Evolutionary conservation across 2,888 invertebrate species (phyloP).

Genomic region (Oscheius myriophilus): DNA sequence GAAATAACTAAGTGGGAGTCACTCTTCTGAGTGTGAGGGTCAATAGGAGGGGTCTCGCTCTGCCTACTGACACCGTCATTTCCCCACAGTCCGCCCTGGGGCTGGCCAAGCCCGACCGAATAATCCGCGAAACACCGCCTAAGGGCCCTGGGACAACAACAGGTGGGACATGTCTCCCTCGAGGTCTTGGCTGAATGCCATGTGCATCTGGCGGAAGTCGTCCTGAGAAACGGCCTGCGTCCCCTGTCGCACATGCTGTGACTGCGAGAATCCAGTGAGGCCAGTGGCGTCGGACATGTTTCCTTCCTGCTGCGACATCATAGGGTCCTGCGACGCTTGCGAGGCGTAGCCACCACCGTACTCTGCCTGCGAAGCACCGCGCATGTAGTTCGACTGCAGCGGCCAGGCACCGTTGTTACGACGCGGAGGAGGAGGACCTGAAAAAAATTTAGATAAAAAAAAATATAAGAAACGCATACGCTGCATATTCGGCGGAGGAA

Average conservation of each 20-base stretch:
- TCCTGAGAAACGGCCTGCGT: conserved; percentile 38
- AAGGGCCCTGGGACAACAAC: conserved; percentile 51
- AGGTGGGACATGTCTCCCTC: conserved; percentile 53
- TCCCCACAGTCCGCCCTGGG: too few species aligned
- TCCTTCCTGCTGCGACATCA: conserved; percentile 5
- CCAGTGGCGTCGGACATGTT: conserved; percentile 30
- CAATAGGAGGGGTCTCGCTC: too few species aligned
- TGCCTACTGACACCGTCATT: too few species aligned
- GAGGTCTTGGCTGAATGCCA: conserved; percentile 44
- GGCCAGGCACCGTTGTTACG: conserved; percentile 9
- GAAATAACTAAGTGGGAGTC: too few species aligned
- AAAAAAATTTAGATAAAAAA: not conserved
- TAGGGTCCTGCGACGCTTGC: conserved; percentile 33
- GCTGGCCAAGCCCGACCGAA: too few species aligned
- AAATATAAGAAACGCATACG: not conserved
- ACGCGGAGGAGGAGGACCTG: not conserved
- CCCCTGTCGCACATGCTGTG: conserved; percentile 2
- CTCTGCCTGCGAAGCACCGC: not conserved
- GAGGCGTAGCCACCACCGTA: conserved; percentile 27
- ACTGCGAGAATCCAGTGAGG: conserved; percentile 43
- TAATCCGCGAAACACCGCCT: not conserved
- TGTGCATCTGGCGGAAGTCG: conserved; percentile 22
- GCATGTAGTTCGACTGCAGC: not conserved
- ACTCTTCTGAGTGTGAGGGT: too few species aligned
- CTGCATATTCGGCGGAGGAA: conserved; percentile 21